Evolutionary conservation across 1,140 invertebrate genomes (phyloP), one percentile per base, ranked within the genome.

Genomic region (Drosophila neocordata): DNA sequence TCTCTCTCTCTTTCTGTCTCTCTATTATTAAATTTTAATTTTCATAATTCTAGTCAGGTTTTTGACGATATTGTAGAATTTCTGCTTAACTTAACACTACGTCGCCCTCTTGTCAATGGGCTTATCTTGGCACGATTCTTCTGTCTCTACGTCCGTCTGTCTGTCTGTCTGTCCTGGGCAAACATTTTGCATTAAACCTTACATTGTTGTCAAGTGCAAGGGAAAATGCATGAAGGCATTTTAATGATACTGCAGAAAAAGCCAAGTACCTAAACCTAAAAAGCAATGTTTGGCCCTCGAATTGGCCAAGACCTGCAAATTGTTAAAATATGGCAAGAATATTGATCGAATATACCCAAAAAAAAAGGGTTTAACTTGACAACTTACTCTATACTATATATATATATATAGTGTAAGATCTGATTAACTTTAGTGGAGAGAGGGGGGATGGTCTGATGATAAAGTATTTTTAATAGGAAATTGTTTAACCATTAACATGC

Each of bases 41-140:
- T 69, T 82, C 74, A 87, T 82, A 82, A 87, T 87, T 82, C 82
- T 63, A 87, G 82, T 87, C 82, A 87, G 69, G 82, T 71, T 71
- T 72, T 79, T 52, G 53, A 18, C 24, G 64, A 62, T 20, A 48
- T 66, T 53, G 69, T 65, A 84, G 77, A 82, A 82, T 77, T 73
- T 79, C 57, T 52, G 73, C 63, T 24, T 56, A 73, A 35, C 69
- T 13, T 59, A 62, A 84, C 81, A 85, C 73, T 69, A 77, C 59
- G 57, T 79, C 79, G 73, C 73, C 59, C 27, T 31, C 27, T 31
- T 31, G 27, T 31, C 27, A 31, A 31, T 31, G 38, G 44, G 20
- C 57, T 71, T 85, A 85, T 82, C 82, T 87, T 27, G 44, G 62
- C 77, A 75, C 78, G 82, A 81, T 74, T 69, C 53, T 35, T 44